phyloP scores from a whole-genome alignment of 2,888 invertebrate genomes.

The Pardosa pseudoannulata region DNA sequence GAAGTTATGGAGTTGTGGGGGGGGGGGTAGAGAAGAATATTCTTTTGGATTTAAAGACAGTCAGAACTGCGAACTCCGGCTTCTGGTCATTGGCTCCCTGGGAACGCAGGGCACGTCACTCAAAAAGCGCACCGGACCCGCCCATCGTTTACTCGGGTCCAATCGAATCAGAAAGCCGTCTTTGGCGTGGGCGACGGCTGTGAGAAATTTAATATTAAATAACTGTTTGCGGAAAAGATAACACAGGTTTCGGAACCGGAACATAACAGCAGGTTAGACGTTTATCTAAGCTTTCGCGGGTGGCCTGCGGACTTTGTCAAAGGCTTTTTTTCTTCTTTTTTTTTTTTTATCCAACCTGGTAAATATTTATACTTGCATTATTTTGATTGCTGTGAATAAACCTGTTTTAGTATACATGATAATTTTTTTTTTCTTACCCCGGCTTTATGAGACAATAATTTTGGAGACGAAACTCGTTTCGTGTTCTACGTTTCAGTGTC shows the following conservation, averaged over 20 bases:
- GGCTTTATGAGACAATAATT: no score
- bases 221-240: conserved; percentile 16
- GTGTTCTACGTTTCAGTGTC: no score
- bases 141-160: conserved; percentile 56
- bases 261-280: not conserved
- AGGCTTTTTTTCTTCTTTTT: no score
- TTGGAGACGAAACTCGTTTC: no score
- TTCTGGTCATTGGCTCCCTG: conserved; percentile 69
- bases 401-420: not conserved
- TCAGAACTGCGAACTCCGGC: conserved; percentile 56
- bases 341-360: not conserved
- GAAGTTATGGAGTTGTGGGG: not conserved
- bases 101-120: conserved; percentile 44
- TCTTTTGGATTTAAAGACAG: conserved; percentile 23
- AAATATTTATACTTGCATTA: not conserved
- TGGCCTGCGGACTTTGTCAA: not conserved
- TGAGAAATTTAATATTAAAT: conserved; percentile 11
- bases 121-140: conserved; percentile 34
- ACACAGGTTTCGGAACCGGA: not conserved
- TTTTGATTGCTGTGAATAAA: not conserved
- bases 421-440: no score
- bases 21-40: not conserved
- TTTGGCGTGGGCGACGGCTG: conserved; percentile 57
- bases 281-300: conserved; percentile 1
- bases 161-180: conserved; percentile 40